phyloP scores from a whole-genome alignment of 1,140 invertebrate species.

The Scaptomyza hsui region DNA sequence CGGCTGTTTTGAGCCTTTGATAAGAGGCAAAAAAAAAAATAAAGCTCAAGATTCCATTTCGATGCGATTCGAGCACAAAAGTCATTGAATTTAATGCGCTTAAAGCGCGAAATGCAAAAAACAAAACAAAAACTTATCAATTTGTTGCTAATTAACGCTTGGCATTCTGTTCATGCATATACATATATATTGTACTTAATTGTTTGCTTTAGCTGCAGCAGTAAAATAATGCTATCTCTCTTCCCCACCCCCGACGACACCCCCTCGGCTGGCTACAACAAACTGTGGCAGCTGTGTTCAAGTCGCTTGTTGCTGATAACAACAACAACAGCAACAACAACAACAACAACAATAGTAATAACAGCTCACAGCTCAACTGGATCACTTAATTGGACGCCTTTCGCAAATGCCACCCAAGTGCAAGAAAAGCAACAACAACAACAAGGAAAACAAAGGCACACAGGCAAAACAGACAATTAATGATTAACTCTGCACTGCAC shows the following conservation, averaged over 20 bases:
- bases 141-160: conserved; percentile 39
- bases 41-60: not conserved
- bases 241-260: not conserved
- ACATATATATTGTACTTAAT: conserved; percentile 9
- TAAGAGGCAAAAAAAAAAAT: no score
- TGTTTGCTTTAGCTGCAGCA: conserved; percentile 13
- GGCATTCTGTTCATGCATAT: not conserved
- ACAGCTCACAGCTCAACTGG: conserved; percentile 22
- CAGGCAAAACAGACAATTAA: conserved; percentile 50
- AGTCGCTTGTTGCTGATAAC: conserved; percentile 10
- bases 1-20: conserved; percentile 3
- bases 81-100: not conserved
- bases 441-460: conserved; percentile 10
- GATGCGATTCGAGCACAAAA: not conserved
- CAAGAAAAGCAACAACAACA: no score
- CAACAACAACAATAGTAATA: conserved; percentile 6
- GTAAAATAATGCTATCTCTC: conserved; percentile 2
- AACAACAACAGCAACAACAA: conserved; percentile 11
- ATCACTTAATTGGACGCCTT: conserved; percentile 42
- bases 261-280: not conserved
- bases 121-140: conserved; percentile 14
- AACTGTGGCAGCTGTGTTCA: conserved; percentile 15
- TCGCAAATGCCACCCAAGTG: conserved; percentile 50
- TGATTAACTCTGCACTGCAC: conserved; percentile 4
- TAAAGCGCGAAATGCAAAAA: no score